These are phyloP conservation scores for Stigmatopora nigra DNA, from an alignment of 2,113 vertebrate genomes.

Conservation along the genomic window DNA sequence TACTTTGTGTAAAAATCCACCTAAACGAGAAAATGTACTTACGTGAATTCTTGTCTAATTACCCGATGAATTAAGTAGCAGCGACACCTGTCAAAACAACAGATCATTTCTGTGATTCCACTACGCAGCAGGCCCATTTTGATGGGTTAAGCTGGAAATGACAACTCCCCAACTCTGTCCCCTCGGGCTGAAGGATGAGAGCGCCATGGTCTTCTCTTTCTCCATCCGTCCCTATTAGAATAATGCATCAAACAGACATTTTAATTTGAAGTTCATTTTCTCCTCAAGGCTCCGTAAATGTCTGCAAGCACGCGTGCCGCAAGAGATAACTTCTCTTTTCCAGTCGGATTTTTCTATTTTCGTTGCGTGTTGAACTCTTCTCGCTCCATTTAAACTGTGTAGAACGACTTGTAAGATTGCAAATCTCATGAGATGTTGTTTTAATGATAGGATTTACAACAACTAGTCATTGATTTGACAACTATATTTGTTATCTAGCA, in stretches of 20 bases:
- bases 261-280: slow-evolving; percentile 71
- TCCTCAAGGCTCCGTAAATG: slow-evolving; percentile 66
- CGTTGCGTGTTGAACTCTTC: slow-evolving; percentile 40
- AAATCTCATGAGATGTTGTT: slow-evolving; percentile 17
- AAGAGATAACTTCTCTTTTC: slow-evolving; percentile 54
- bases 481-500: too few species aligned
- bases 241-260: slow-evolving; percentile 70
- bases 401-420: slow-evolving; percentile 7
- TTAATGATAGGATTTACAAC: background rate
- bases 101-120: slow-evolving; percentile 52
- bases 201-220: slow-evolving; percentile 48
- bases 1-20: slow-evolving; percentile 3
- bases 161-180: slow-evolving; percentile 63
- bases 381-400: slow-evolving; percentile 33
- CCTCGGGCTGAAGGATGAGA: slow-evolving; percentile 60
- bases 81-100: slow-evolving; percentile 71
- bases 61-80: slow-evolving; percentile 62
- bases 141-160: slow-evolving; percentile 66
- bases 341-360: slow-evolving; percentile 46
- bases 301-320: slow-evolving; percentile 42
- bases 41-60: slow-evolving; percentile 54
- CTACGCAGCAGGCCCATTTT: slow-evolving; percentile 59
- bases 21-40: slow-evolving; percentile 17
- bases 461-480: too few species aligned
- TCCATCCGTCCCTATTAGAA: slow-evolving; percentile 61